Conservation (phyloP, 2,888 invertebrate species). For the Oxyteleia sp. region DNA sequence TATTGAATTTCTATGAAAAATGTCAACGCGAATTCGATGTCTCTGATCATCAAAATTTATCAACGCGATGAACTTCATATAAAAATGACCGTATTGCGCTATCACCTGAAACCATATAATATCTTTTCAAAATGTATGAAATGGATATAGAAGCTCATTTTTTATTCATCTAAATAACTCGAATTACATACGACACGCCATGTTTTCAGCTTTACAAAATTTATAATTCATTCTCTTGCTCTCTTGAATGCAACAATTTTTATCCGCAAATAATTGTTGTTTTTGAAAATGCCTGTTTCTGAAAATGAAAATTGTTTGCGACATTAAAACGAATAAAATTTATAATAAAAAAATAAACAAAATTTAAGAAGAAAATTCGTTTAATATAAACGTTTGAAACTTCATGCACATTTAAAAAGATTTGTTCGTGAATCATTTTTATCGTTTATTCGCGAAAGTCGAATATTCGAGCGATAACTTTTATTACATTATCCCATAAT, state of each 20-base stretch:
- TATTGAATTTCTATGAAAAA: conserved; percentile 26
- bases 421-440: not conserved
- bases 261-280: not conserved
- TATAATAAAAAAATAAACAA: too few relatives aligned
- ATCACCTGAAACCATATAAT: conserved; percentile 27
- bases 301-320: too few relatives aligned
- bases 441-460: not conserved
- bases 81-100: too few relatives aligned
- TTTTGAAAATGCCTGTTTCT: not conserved
- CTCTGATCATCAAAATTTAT: not conserved
- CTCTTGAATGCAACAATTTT: conserved; percentile 1
- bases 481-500: conserved; percentile 22
- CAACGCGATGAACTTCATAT: not conserved
- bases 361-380: too few relatives aligned
- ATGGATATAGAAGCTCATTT: conserved; percentile 28
- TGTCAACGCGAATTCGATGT: not conserved
- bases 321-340: too few relatives aligned
- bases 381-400: too few relatives aligned
- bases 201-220: conserved; percentile 39
- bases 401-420: not conserved
- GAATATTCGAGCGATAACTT: conserved; percentile 1
- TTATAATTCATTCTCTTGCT: conserved; percentile 26
- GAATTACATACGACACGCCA: conserved; percentile 29
- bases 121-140: conserved; percentile 41
- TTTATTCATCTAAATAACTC: conserved; percentile 42